Base-by-base conservation (phyloP, 92 coral and sea anemone species). In the Phenganax stokvisi region DNA sequence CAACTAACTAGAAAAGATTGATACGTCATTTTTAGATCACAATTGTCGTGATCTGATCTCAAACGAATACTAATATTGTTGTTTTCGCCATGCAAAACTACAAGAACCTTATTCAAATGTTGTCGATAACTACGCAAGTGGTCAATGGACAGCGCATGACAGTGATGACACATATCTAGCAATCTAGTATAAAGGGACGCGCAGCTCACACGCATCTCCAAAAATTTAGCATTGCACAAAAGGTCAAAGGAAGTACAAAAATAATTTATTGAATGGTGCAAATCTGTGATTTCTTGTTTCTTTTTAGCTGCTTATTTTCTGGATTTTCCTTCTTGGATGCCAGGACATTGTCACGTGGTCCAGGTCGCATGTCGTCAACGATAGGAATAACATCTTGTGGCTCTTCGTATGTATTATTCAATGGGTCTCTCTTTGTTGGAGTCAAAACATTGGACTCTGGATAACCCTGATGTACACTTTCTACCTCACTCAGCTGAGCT, bases 281-380 rank as follows among this genome's bases (percentile, higher is more conserved):
- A 81, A 88, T 85, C 83, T 85, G 80, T 13, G 94, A 90, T 75
- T 90, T 87, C 57, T 76, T 76, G 63, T 81, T 86, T 69, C 29
- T 57, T 28, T 83, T 69, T 74, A 79, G 85, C 31, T 75, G 77
- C 81, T 82, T 80, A 27, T 67, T 79, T 29, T 79, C 60, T 17
- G 88, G 65, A 16, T 89, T 90, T 52, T 90, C 93, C 1, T 10
- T 59, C 2, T 91, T 83, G 11, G 98, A 91, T 10, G 98, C 98
- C 27, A 93, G 79, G 62, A 91, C 87, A 51, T 93, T 93, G 63
- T 93, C 97, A 37, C 97, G 88, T 79, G 90, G 96, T 47, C 96
- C 92, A 16, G 91, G 74, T 54, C 67, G 75, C 91, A 87, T 57
- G 65, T 84, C 54, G 11, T 76, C 70, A 20, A 57, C 2, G 4